A percentile compares a stretch with the other conserved stretches of the same genome.
These are phyloP conservation scores for Pimpla rufipes DNA, from an alignment of 2,888 invertebrate species.

Conservation along the genomic window DNA sequence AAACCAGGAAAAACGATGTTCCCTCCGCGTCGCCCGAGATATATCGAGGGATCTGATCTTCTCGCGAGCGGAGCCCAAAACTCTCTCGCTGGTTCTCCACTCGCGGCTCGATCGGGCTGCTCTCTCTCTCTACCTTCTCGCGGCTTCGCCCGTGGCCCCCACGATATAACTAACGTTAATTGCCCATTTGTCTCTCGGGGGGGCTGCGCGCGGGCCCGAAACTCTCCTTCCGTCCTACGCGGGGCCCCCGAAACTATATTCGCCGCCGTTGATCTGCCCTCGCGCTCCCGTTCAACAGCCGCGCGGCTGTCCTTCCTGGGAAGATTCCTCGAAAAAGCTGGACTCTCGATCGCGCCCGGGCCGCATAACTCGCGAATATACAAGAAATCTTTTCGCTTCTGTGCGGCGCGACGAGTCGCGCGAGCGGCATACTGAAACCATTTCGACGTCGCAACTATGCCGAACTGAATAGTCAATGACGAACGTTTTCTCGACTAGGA, in stretches of 20 bases:
- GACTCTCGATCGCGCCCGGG: conserved; percentile 48
- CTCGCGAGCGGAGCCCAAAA: conserved; percentile 36
- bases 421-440: conserved; percentile 27
- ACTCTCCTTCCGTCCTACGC: conserved; percentile 69
- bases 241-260: conserved; percentile 56
- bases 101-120: conserved; percentile 1
- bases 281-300: conserved; percentile 20
- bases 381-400: conserved; percentile 53
- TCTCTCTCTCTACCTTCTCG: neutral
- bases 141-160: conserved; percentile 53
- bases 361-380: conserved; percentile 66
- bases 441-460: conserved; percentile 54
- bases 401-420: conserved; percentile 26
- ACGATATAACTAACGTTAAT: conserved; percentile 70
- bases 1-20: conserved; percentile 47
- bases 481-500: conserved; percentile 48
- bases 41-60: conserved; percentile 67
- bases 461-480: conserved; percentile 65
- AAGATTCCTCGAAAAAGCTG: conserved; percentile 65
- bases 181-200: conserved; percentile 69
- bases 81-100: conserved; percentile 38
- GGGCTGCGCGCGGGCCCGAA: conserved; percentile 55
- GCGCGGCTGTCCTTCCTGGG: conserved; percentile 33
- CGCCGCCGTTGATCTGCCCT: conserved; percentile 15
- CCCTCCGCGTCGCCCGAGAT: neutral